Evolutionary conservation across 2,113 vertebrate genomes (phyloP), one percentile per base, ranked within the genome.

Genomic region (Syngnathus scovelli): DNA sequence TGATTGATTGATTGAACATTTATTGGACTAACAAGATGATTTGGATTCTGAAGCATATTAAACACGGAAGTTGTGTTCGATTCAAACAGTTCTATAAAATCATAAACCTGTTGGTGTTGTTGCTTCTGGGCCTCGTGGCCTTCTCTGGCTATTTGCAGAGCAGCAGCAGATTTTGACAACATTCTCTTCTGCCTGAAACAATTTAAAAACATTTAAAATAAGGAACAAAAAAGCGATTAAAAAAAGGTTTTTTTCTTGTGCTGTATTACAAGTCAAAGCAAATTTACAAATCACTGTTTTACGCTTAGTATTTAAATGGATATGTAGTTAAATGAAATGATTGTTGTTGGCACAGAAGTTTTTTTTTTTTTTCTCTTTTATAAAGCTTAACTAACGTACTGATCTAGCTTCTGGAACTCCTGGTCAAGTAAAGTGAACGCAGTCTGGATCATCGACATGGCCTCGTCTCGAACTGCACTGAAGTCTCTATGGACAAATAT

Each of bases 351-450:
- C 44, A 46, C 44, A 46, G 9, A 46, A 3, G 12, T 46, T 46
- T 13, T 46, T 13, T 16, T 13, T 44, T 13, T 44, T 61, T 27
- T 12, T 55, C 11, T 36, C 37, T 16, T 51, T 37, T 44, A 23
- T 19, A 7, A 67, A 56, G 61, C 6, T 6, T 19, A 52, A 60
- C 41, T 27, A 49, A 6, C 19, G 64, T 89, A 92, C 91, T 80
- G 81, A 56, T 92, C 81, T 61, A 92, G 78, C 70, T 92, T 92
- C 58, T 85, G 88, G 78, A 92, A 92, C 71, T 93, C 83, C 41
- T 90, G 72, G 38, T 92, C 88, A 74, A 92, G 69, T 72, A 92
- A 82, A 60, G 68, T 27, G 68, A 93, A 93, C 6, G 89, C 90
- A 13, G 78, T 76, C 61, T 88, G 88, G 78, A 91, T 88, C 85